These are phyloP conservation scores for Intellagama lesueurii DNA, from an alignment of 2,797 vertebrate genomes.

Conservation along the genomic window DNA sequence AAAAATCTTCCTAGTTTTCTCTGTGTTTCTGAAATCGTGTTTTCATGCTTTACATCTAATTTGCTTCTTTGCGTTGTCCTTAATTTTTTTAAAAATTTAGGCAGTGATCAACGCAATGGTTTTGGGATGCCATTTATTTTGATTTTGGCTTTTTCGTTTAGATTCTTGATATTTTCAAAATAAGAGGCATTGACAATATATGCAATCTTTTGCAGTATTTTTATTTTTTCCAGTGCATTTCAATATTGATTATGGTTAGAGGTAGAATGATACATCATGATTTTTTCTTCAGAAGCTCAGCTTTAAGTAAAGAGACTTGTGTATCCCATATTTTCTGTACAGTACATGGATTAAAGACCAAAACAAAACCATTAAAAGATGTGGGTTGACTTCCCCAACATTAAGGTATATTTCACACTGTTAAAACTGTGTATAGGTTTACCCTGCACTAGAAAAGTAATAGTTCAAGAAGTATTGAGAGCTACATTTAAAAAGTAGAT, in stretches of 20 bases:
- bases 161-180: not conserved
- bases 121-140: not conserved
- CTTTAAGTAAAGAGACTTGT: not conserved
- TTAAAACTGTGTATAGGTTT: too few relatives aligned
- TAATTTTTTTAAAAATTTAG: not conserved
- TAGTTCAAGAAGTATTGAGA: too few relatives aligned
- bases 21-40: not conserved
- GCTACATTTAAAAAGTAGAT: not conserved
- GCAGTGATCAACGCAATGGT: not conserved
- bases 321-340: not conserved
- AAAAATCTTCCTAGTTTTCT: not conserved
- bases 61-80: not conserved
- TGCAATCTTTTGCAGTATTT: not conserved
- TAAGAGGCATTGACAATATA: not conserved
- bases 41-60: not conserved
- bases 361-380: too few relatives aligned
- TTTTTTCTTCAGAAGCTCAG: not conserved
- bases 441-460: too few relatives aligned
- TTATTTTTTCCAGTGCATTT: not conserved
- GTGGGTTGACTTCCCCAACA: not conserved
- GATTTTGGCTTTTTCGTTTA: not conserved
- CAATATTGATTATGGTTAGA: not conserved
- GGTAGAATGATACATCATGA: not conserved
- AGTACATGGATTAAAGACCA: too few relatives aligned
- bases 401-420: too few relatives aligned